These are phyloP conservation scores for Meloidogyne exigua DNA, from an alignment of 1,140 invertebrate species.

Conservation along the genomic window DNA sequence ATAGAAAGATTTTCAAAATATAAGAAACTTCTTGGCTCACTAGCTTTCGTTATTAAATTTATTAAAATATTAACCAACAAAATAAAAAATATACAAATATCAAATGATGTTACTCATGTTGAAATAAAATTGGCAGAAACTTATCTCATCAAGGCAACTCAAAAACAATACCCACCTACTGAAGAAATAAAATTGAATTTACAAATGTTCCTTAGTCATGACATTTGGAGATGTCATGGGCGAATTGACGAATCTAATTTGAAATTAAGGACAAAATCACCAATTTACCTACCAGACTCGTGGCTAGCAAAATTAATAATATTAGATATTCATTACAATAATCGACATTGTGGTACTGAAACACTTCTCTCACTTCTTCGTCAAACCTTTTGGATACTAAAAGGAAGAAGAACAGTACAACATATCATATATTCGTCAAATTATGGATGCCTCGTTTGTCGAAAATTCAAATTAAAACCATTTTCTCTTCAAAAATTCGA, in stretches of 20 bases:
- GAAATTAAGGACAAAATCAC: background rate
- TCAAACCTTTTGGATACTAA: background rate
- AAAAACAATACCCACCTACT: slow-evolving; percentile 1
- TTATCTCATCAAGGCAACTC: background rate
- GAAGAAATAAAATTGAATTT: background rate
- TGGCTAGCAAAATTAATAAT: slow-evolving; percentile 1
- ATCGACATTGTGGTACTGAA: background rate
- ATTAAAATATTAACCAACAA: background rate
- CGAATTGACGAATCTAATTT: background rate
- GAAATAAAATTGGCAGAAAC: background rate
- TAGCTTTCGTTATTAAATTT: background rate
- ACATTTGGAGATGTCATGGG: background rate
- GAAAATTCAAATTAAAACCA: background rate
- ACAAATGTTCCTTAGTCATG: background rate
- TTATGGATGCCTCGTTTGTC: background rate
- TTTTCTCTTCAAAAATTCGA: background rate
- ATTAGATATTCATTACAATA: background rate
- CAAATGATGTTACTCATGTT: background rate
- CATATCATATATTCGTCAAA: background rate
- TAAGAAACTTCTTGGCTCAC: background rate
- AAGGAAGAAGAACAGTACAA: background rate
- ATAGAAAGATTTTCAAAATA: background rate
- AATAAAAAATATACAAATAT: too few species aligned
- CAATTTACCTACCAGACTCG: background rate
- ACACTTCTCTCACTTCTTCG: background rate